These are phyloP conservation scores for Gnathonemus longibarbis DNA, from an alignment of 2,113 vertebrate genomes.

Conservation along the genomic window DNA sequence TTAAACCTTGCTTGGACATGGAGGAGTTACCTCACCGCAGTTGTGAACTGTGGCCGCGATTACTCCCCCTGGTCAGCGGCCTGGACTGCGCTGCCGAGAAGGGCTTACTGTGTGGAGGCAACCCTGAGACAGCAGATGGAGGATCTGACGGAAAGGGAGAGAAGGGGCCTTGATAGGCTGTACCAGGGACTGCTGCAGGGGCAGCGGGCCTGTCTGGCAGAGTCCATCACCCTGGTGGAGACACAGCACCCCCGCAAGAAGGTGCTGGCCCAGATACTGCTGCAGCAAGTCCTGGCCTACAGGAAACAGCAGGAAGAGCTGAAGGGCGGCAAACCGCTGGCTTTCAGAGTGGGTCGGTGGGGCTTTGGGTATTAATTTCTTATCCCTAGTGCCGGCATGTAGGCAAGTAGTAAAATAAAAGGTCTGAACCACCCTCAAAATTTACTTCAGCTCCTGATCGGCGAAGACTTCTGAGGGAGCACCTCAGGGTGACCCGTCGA, in stretches of 20 bases:
- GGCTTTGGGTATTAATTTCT: not conserved
- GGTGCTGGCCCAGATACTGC: slow-evolving; percentile 81
- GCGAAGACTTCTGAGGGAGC: not conserved
- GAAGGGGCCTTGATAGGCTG: slow-evolving; percentile 70
- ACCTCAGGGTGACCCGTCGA: not conserved
- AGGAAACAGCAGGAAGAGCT: slow-evolving; percentile 71
- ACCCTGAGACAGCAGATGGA: slow-evolving; percentile 44
- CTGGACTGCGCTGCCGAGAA: slow-evolving; percentile 22
- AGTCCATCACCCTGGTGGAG: slow-evolving; percentile 90
- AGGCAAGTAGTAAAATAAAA: not conserved
- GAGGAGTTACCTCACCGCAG: not conserved
- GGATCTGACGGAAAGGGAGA: slow-evolving; percentile 67
- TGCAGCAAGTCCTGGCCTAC: slow-evolving; percentile 81
- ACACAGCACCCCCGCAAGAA: slow-evolving; percentile 83
- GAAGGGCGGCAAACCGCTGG: slow-evolving; percentile 75
- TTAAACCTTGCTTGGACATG: not conserved
- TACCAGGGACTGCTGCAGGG: slow-evolving; percentile 74
- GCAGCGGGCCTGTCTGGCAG: slow-evolving; percentile 80
- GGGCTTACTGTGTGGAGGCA: slow-evolving; percentile 48
- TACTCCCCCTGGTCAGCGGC: slow-evolving; percentile 6
- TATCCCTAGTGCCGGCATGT: not conserved
- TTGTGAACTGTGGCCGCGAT: not conserved
- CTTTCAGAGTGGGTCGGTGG: slow-evolving; percentile 94
- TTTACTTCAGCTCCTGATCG: not conserved
- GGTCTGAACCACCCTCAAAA: not conserved